A percentile compares a stretch with the other conserved stretches of the same genome.
Conservation (phyloP, 1,140 invertebrate genomes). For the Drosophila insularis region DNA sequence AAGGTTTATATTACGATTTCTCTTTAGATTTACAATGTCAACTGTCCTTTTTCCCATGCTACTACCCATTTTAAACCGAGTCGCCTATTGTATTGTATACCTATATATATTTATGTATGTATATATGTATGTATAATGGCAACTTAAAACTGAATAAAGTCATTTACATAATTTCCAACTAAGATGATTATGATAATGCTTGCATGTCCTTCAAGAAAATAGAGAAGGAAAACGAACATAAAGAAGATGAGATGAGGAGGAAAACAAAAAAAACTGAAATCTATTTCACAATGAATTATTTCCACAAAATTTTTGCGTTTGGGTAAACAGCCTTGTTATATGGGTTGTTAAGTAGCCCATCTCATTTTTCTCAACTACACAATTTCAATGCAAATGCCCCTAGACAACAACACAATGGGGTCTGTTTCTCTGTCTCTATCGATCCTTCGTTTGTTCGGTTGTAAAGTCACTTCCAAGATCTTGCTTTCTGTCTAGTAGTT, state of each 20-base stretch:
- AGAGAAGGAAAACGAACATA: neutral
- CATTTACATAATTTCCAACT: conserved; percentile 10
- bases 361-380: neutral
- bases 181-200: conserved; percentile 10
- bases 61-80: neutral
- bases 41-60: conserved; percentile 3
- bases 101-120: neutral
- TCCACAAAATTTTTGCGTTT: conserved; percentile 1
- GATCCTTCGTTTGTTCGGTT: neutral
- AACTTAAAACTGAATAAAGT: conserved; percentile 10
- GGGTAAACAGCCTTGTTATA: conserved; percentile 9
- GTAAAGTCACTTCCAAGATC: conserved; percentile 45
- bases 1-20: neutral
- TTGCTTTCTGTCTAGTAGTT: conserved; percentile 8
- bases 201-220: neutral
- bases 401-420: neutral
- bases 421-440: neutral
- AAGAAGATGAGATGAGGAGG: neutral
- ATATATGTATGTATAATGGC: neutral
- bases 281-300: conserved; percentile 6
- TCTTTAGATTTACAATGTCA: conserved; percentile 10
- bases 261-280: neutral
- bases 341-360: conserved; percentile 9
- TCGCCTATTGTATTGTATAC: too few relatives aligned
- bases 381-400: conserved; percentile 4